phyloP scores from a whole-genome alignment of 2,113 vertebrate species.

The Esox niger region DNA sequence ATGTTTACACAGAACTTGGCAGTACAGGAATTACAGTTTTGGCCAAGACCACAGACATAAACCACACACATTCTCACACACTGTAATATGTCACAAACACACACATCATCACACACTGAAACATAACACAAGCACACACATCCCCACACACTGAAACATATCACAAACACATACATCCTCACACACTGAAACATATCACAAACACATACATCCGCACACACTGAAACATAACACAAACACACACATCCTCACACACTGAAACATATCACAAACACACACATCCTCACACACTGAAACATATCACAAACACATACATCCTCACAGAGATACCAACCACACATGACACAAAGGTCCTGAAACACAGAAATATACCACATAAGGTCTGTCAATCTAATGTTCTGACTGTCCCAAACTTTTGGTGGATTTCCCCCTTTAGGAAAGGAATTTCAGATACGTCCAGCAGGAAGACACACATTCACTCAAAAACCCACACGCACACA shows the following conservation, averaged over 20 bases:
- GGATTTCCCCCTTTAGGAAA: slow-evolving; percentile 50
- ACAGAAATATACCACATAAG: slow-evolving; percentile 9
- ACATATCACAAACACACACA: slow-evolving; percentile 19
- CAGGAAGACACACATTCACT: slow-evolving; percentile 25
- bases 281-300: slow-evolving; percentile 16
- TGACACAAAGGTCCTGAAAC: slow-evolving; percentile 23
- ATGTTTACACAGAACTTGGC: slow-evolving; percentile 51
- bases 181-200: slow-evolving; percentile 18
- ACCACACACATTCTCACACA: slow-evolving; percentile 24
- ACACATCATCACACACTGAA: slow-evolving; percentile 22
- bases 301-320: slow-evolving; percentile 19
- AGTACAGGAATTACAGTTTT: slow-evolving; percentile 23
- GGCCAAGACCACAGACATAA: too few species aligned
- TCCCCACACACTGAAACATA: slow-evolving; percentile 16
- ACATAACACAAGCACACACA: slow-evolving; percentile 21
- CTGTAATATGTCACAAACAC: slow-evolving; percentile 13
- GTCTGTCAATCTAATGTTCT: slow-evolving; percentile 13
- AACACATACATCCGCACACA: too few species aligned
- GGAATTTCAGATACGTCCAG: slow-evolving; percentile 49
- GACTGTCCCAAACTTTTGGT: slow-evolving; percentile 28
- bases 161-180: slow-evolving; percentile 18
- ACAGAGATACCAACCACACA: too few species aligned
- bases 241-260: slow-evolving; percentile 21
- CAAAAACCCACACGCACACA: slow-evolving; percentile 6
- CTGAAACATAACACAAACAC: too few species aligned